A percentile compares a stretch with the other conserved stretches of the same genome.
These are phyloP conservation scores for Hirtodrosophila alboralis DNA, from an alignment of 2,888 invertebrate species.

Conservation along the genomic window DNA sequence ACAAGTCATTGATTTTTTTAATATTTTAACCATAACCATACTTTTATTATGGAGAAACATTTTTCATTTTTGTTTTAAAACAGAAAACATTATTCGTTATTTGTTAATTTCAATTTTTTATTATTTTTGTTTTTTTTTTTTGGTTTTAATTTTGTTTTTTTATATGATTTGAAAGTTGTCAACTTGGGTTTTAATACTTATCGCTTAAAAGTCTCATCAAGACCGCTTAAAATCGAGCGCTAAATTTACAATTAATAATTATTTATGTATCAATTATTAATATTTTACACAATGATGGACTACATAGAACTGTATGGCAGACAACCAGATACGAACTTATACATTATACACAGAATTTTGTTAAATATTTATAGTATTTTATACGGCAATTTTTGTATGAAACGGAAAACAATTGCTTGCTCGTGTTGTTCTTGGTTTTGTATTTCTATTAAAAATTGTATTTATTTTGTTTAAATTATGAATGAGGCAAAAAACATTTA, in stretches of 20 bases:
- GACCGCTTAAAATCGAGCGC: constrained; percentile 78
- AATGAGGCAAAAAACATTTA: constrained; percentile 41
- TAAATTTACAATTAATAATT: constrained; percentile 73
- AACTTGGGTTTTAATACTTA: constrained; percentile 64
- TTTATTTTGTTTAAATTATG: constrained; percentile 39
- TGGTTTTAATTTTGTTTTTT: constrained; percentile 28
- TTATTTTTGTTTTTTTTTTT: constrained; percentile 18
- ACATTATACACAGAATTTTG: constrained; percentile 65
- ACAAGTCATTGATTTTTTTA: background rate
- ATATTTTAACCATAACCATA: constrained; percentile 74
- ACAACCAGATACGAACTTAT: constrained; percentile 68
- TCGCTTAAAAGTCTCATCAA: constrained; percentile 77
- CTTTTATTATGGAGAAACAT: constrained; percentile 78
- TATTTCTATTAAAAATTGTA: constrained; percentile 36
- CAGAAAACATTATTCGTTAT: constrained; percentile 69
- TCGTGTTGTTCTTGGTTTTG: constrained; percentile 10
- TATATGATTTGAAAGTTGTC: constrained; percentile 67
- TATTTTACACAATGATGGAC: constrained; percentile 78
- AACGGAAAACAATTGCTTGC: constrained; percentile 7
- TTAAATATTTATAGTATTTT: constrained; percentile 25
- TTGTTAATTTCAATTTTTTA: constrained; percentile 16
- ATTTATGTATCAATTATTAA: constrained; percentile 55
- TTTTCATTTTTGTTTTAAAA: constrained; percentile 63
- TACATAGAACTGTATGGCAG: constrained; percentile 68
- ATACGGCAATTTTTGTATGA: background rate